Conservation (phyloP, 2,797 vertebrate species). For the Mus minutoides region DNA sequence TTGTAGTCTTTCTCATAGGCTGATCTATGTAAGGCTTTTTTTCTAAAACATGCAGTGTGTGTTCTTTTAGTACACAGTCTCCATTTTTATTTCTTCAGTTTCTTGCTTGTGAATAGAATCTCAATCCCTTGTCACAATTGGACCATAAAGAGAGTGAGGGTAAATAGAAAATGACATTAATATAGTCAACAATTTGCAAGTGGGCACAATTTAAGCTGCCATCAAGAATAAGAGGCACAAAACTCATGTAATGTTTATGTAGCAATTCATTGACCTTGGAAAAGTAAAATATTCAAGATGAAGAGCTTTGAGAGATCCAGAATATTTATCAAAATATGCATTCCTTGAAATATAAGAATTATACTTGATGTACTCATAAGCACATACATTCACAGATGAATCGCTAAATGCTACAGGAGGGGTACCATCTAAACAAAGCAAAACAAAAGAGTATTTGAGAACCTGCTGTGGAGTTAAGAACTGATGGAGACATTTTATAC, state of each 20-base stretch:
- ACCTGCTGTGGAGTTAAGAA: background rate
- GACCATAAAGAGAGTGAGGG: background rate
- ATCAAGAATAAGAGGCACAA: background rate
- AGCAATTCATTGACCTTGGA: background rate
- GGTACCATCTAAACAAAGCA: background rate
- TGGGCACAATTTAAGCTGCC: background rate
- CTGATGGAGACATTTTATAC: background rate
- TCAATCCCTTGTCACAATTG: background rate
- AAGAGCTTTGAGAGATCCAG: conserved; percentile 9
- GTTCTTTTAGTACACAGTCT: background rate
- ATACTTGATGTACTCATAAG: background rate
- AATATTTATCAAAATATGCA: background rate
- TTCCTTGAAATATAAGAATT: background rate
- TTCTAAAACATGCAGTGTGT: accelerated
- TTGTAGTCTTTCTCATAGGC: background rate
- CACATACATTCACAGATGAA: background rate
- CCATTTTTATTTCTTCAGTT: background rate
- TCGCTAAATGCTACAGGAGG: background rate
- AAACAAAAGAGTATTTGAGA: background rate
- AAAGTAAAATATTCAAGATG: conserved; percentile 15
- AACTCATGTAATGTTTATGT: background rate
- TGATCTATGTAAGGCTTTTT: background rate
- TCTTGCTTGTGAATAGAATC: background rate
- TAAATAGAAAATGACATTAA: conserved; percentile 2
- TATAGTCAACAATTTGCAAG: background rate